These are phyloP conservation scores for Hippoglossus stenolepis DNA, from an alignment of 2,113 vertebrate species.

Conservation along the genomic window DNA sequence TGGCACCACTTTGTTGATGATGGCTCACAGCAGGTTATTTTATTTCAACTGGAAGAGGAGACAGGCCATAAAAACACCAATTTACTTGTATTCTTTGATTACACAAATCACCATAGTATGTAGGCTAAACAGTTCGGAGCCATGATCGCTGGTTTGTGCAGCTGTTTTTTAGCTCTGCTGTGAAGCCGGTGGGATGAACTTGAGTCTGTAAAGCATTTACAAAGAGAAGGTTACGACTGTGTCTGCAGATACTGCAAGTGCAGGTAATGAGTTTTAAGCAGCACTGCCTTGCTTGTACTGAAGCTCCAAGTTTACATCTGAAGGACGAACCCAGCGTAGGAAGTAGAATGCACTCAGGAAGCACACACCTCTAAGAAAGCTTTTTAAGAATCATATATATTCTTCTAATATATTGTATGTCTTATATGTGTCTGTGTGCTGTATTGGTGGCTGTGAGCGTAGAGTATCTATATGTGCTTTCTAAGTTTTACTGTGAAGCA, in stretches of 20 bases:
- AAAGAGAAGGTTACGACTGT: constrained; percentile 6
- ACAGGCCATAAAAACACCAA: constrained; percentile 11
- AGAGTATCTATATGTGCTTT: no score
- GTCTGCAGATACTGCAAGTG: constrained; percentile 12
- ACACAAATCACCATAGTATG: constrained; percentile 32
- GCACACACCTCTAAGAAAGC: not conserved
- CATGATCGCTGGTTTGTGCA: constrained; percentile 25
- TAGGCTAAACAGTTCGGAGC: constrained; percentile 40
- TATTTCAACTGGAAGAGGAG: not conserved
- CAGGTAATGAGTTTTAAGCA: constrained; percentile 10
- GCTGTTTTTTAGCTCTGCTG: constrained; percentile 22
- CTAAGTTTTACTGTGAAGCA: no score
- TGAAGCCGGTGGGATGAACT: constrained; percentile 29
- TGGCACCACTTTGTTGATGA: constrained; percentile 30
- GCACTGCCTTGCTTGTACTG: not conserved
- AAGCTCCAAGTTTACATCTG: constrained; percentile 11
- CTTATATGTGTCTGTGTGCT: not conserved
- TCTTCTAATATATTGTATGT: not conserved
- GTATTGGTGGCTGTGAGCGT: no score
- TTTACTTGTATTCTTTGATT: constrained; percentile 29
- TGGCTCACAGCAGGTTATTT: constrained; percentile 22
- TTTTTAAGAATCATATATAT: not conserved
- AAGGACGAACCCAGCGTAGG: not conserved
- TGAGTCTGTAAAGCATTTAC: constrained; percentile 14
- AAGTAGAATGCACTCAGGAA: not conserved